Conservation (phyloP, 1,140 invertebrate species). For the Rhyzopertha dominica region DNA sequence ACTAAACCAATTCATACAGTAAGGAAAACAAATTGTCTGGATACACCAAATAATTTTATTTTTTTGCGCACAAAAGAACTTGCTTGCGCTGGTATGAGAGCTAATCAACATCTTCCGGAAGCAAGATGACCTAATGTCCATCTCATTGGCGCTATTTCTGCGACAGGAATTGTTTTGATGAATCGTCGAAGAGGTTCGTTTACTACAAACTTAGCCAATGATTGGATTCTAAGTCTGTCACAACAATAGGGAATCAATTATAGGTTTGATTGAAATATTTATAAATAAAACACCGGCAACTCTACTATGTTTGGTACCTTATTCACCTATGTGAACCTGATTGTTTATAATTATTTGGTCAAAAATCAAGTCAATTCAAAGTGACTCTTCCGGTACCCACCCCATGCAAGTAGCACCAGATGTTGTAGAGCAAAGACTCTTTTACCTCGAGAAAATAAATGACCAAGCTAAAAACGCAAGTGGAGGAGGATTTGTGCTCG, state of each 20-base stretch:
- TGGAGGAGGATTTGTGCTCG: conserved; percentile 6
- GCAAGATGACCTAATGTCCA: too few relatives aligned
- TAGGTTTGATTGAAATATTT: background rate
- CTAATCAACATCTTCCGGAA: too few relatives aligned
- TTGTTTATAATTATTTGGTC: conserved; percentile 12
- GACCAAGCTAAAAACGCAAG: too few relatives aligned
- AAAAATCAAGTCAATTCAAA: conserved; percentile 12
- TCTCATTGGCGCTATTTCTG: conserved; percentile 12
- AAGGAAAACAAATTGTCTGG: conserved; percentile 12
- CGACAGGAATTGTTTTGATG: background rate
- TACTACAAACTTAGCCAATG: conserved; percentile 3
- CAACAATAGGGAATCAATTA: conserved; percentile 6
- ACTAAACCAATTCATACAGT: conserved; percentile 6
- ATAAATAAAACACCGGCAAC: too few relatives aligned
- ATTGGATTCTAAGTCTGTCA: conserved; percentile 1
- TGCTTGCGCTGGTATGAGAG: conserved; percentile 5
- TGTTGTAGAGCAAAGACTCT: conserved; percentile 6
- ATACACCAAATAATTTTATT: conserved; percentile 11
- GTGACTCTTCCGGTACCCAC: conserved; percentile 1
- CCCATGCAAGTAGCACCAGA: background rate
- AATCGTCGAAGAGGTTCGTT: conserved; percentile 4
- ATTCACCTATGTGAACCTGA: conserved; percentile 9
- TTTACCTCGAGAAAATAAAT: conserved; percentile 2
- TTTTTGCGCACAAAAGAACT: conserved; percentile 3
- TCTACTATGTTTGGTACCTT: conserved; percentile 7